A percentile compares a stretch with the other conserved stretches of the same genome.
Evolutionary conservation across 2,113 vertebrate species (phyloP).

Genomic region (Ciconia boyciana): DNA sequence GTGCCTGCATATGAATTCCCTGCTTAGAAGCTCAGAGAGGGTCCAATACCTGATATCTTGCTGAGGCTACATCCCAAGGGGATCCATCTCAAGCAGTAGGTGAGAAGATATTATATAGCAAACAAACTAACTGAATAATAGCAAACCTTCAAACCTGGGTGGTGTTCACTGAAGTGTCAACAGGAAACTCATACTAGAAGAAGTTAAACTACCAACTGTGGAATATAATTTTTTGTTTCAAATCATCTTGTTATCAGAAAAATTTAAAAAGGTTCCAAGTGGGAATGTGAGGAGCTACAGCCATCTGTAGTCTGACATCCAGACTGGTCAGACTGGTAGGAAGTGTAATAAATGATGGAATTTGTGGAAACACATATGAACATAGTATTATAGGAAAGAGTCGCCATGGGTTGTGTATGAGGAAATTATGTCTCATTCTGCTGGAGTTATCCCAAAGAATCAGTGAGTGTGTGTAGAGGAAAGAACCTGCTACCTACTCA

Average conservation of each 20-base stretch:
- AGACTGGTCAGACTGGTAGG: neutral
- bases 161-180: no score
- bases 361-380: neutral
- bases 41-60: neutral
- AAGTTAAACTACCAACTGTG: neutral
- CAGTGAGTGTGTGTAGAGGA: neutral
- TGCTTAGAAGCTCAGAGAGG: neutral
- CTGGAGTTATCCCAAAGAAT: neutral
- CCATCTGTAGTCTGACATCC: neutral
- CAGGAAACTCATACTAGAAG: neutral
- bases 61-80: neutral
- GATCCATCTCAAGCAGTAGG: neutral
- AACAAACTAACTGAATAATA: neutral
- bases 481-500: neutral
- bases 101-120: neutral
- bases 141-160: neutral
- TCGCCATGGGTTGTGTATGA: neutral
- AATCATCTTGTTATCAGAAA: neutral
- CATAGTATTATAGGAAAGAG: neutral
- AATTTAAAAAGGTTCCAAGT: neutral
- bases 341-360: neutral
- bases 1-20: neutral
- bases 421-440: neutral
- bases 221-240: neutral
- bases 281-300: neutral